Base-by-base conservation (phyloP, 2,888 invertebrate genomes). In the Apeira syringaria region DNA sequence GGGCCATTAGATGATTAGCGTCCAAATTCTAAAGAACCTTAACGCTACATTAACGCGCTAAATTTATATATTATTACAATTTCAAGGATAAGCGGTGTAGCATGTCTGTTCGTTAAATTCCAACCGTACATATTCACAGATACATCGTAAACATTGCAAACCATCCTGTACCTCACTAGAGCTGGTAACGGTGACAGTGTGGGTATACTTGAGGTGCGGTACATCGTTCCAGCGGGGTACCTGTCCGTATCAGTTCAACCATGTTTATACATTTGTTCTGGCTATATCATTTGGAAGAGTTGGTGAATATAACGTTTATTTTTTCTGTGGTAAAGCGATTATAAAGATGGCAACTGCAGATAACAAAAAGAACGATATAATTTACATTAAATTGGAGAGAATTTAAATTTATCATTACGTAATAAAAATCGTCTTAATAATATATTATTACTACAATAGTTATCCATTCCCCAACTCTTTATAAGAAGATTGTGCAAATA, bases 201-300 rank as follows among this genome's bases (percentile, higher is more conserved):
- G 82, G 96, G 96, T 92, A 96, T 96, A 91, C 96, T 96, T 87
- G 96, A 96, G 74, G 96, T 95, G 93, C 96, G 94, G 92, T 94
- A 94, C 92, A 96, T 95, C 90, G 94, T 94, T 85, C 94, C 92
- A 77, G 89, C 91, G 78, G 89, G 81, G 80, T 90, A 90, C 90
- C 90, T 90, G 83, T 74, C 77, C 79, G 64, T 77, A 73, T 69
- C 64, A 76, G 62, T 70, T 47, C 51, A 67, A 75, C 68, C 64
- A 66, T 53, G 49, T 71, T 77, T 68, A 65, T 57, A 64, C 49
- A 62, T 30, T 32, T 33, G 28, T 47, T 43, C 33, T 10, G 38
- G 12, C 37, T 17, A 27, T 26, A 3, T 13, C 15, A 30, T 17
- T 5, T 10, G 4, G 22, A 9, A 32, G 13, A 22, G 15, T 37